Conservation (phyloP, 1,140 invertebrate species). For the Ostrea edulis region DNA sequence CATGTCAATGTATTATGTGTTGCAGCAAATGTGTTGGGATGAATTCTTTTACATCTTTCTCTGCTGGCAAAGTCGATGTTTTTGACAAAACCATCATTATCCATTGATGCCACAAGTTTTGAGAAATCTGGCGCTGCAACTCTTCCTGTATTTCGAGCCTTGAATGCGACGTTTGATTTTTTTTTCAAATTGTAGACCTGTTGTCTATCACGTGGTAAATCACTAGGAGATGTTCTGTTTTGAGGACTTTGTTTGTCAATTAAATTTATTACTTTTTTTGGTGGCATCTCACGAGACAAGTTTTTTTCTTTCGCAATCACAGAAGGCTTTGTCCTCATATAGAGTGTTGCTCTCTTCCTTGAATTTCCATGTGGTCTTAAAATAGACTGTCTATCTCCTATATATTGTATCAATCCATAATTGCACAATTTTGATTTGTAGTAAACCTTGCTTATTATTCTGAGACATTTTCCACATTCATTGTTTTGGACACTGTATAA, state of each 20-base stretch:
- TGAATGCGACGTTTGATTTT: too few relatives aligned
- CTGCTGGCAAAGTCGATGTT: slow-evolving; percentile 45
- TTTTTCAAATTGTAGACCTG: too few relatives aligned
- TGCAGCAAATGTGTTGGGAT: slow-evolving; percentile 52
- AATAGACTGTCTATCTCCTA: neutral
- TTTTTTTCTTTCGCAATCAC: slow-evolving; percentile 39
- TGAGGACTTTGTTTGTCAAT: slow-evolving; percentile 37
- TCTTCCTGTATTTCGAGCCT: too few relatives aligned
- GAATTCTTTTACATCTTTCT: slow-evolving; percentile 46
- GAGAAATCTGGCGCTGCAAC: slow-evolving; percentile 46
- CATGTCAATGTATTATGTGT: slow-evolving; percentile 40
- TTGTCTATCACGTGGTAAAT: too few relatives aligned
- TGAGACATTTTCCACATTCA: too few relatives aligned
- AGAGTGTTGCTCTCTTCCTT: neutral
- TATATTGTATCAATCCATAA: slow-evolving; percentile 45
- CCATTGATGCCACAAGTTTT: slow-evolving; percentile 49
- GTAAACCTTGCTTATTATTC: too few relatives aligned
- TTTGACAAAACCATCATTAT: slow-evolving; percentile 51
- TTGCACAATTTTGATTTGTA: too few relatives aligned
- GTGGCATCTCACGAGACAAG: neutral
- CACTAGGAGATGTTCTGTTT: too few relatives aligned
- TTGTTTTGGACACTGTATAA: neutral
- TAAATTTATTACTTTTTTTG: neutral
- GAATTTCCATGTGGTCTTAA: slow-evolving; percentile 12
- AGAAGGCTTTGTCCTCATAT: slow-evolving; percentile 27